phyloP scores from a whole-genome alignment of 2,113 vertebrate species.

The Rhinopomastus cyanomelas region DNA sequence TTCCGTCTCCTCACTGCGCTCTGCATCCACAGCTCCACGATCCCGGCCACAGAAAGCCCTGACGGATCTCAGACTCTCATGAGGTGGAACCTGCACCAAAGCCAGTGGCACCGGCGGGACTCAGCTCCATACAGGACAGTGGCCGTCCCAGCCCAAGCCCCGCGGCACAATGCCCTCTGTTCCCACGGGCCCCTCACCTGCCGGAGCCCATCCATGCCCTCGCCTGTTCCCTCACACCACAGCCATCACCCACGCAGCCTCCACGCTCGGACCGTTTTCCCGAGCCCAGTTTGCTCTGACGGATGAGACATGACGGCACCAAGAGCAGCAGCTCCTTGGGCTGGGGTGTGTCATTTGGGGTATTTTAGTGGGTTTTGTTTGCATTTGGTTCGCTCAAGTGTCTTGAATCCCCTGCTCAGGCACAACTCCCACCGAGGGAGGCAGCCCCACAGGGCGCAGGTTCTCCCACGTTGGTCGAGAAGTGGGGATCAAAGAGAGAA shows the following conservation, averaged over 20 bases:
- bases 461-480: background rate
- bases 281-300: background rate
- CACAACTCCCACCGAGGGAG: background rate
- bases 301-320: background rate
- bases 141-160: too few relatives aligned
- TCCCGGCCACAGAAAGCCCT: too few relatives aligned
- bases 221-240: background rate
- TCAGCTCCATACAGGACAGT: too few relatives aligned
- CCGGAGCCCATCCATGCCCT: too few relatives aligned
- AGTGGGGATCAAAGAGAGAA: background rate
- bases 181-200: too few relatives aligned
- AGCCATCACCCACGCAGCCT: rapidly evolving
- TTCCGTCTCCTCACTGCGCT: background rate
- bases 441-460: rapidly evolving
- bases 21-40: background rate
- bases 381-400: too few relatives aligned
- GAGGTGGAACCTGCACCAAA: too few relatives aligned
- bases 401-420: background rate
- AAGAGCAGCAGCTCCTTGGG: background rate
- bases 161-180: too few relatives aligned
- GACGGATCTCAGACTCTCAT: too few relatives aligned
- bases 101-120: too few relatives aligned
- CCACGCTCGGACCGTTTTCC: too few relatives aligned
- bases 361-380: too few relatives aligned
- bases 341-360: background rate